Percentiles rank a stretch among this genome's conserved stretches.
phyloP scores from a whole-genome alignment of 2,113 vertebrate genomes.

The Nycticryphes semicollaris region DNA sequence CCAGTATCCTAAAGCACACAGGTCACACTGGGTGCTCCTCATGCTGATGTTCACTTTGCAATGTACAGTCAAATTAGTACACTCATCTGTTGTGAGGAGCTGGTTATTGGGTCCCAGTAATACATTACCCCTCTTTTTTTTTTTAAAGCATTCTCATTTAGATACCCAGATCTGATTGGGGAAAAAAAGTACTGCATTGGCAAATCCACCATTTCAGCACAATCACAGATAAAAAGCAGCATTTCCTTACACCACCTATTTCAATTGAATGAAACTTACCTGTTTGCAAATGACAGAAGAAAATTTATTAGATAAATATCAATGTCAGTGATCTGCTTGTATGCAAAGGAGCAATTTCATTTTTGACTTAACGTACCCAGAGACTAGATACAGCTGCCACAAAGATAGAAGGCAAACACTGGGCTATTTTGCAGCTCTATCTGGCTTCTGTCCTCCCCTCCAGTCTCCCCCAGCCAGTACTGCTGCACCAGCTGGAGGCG shows the following conservation, averaged over 20 bases:
- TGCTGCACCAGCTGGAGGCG: background rate
- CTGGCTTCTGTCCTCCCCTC: background rate
- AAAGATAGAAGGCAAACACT: background rate
- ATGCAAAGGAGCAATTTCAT: background rate
- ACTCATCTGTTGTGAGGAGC: background rate
- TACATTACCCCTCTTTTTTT: too few species aligned
- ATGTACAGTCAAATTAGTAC: background rate
- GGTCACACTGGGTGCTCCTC: background rate
- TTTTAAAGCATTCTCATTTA: background rate
- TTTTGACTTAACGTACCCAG: background rate
- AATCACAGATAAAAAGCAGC: background rate
- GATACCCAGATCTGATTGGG: background rate
- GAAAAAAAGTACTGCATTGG: background rate
- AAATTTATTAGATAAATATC: background rate
- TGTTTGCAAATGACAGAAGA: background rate
- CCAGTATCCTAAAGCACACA: background rate
- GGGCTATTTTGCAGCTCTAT: background rate
- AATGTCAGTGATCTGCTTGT: background rate
- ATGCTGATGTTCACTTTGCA: background rate
- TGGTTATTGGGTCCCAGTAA: background rate
- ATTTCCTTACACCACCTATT: background rate
- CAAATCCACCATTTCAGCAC: background rate
- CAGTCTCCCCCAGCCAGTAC: background rate
- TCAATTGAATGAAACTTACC: background rate
- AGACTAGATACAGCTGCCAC: background rate